Evolutionary conservation across 2,797 vertebrate species (phyloP), one percentile per base, ranked within the genome.

Genomic region (Lateolabrax maculatus): DNA sequence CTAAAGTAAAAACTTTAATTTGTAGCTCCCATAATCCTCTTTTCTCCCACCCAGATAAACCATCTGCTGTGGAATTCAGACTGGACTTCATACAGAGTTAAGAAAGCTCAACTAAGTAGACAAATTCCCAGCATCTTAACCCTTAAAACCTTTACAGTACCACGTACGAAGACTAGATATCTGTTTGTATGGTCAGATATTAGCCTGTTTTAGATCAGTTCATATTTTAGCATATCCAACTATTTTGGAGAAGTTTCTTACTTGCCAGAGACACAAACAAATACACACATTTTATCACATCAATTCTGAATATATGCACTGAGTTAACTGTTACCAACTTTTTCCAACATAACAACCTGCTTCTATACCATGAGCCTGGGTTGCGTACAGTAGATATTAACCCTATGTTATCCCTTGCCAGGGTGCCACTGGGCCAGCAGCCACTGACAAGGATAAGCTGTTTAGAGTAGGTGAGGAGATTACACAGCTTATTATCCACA

Each of bases 391-490:
- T 71, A 73, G 70, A 86, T 83, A 73, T 92, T 91, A 90, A 93
- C 90, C 69, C 31, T 86, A 87, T 88, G 75, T 90, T 82, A 70
- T 72, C 67, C 86, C 34, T 81, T 89, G 83, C 91, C 88, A 80
- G 75, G 80, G 75, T 85, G 76, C 89, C 79, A 77, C 67, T 85
- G 80, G 88, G 86, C 91, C 92, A 91, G 82, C 90, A 95, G 86
- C 94, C 90, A 91, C 93, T 94, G 93, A 89, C 87, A 91, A 94
- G 88, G 91, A 94, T 96, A 96, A 96, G 93, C 93, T 95, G 89
- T 96, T 96, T 94, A 94, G 93, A 96, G 94, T 92, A 96, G 94
- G 91, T 95, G 93, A 96, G 88, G 93, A 95, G 95, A 95, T 95
- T 96, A 95, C 86, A 86, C 55, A 90, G 85, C 70, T 93, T 95